Evolutionary conservation across 2,797 vertebrate genomes (phyloP), one percentile per base, ranked within the genome.

Genomic region (Trichosurus vulpecula): DNA sequence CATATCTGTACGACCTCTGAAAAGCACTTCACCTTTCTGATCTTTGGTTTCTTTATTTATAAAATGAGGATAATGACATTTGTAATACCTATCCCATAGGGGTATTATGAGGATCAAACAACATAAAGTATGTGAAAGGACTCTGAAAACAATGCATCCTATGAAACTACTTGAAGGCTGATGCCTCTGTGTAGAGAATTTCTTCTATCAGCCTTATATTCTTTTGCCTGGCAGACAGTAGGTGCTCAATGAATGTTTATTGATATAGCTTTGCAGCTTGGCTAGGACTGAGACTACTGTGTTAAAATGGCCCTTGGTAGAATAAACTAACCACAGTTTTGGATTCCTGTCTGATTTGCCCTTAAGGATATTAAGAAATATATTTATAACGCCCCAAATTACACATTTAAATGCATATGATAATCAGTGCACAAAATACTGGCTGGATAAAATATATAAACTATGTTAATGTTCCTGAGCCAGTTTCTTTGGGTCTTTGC

Each of bases 301-400:
- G 31, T 29, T 90, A 95, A 95, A 19, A 95, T 54, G 54, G 90
- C 31, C 61, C 81, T 93, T 9, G 52, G 52, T 27, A 91, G 11
- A 66, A 30, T 81, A 91, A 94, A 92, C 66, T 61, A 91, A 94
- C 91, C 87, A 96, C 41, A 22, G 95, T 95, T 97, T 95, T 53
- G 92, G 22, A 92, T 87, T 89, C 93, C 47, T 55, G 54, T 95
- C 52, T 5, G 52, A 90, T 96, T 95, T 94, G 35, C 61, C 47
- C 52, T 11, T 90, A 95, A 61, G 93, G 56, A 95, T 95, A 87
- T 87, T 87, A 87, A 87, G 41, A 87, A 87, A 87, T 87, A 87
- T 94, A 74, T 94, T 96, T 35, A 94, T 29, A 55, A 66, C 94
- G 91, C 91, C 11, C 41, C 29, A 41, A 66, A 93, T 95, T 31